phyloP scores from a whole-genome alignment of 2,888 invertebrate genomes.

The Drosophila niveifrons region DNA sequence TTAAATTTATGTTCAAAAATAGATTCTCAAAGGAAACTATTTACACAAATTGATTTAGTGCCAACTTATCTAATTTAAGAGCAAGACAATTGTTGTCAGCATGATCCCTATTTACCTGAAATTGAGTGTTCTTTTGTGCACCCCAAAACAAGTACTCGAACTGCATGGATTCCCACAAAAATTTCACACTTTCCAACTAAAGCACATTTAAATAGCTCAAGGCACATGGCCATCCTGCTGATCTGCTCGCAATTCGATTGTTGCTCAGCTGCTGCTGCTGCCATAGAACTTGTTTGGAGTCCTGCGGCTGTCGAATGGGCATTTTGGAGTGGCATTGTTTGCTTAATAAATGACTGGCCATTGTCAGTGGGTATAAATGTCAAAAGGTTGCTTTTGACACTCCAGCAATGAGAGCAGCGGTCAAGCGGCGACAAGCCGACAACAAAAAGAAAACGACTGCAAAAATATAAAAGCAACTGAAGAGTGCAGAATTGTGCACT shows the following conservation, averaged over 20 bases:
- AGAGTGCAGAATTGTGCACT: slow-evolving; percentile 8
- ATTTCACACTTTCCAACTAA: slow-evolving; percentile 63
- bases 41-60: slow-evolving; percentile 8
- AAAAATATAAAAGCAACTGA: slow-evolving; percentile 28
- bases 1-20: no score
- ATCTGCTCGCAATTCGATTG: slow-evolving; percentile 31
- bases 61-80: not conserved
- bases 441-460: slow-evolving; percentile 43
- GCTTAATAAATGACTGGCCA: slow-evolving; percentile 73
- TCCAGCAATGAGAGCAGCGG: slow-evolving; percentile 64
- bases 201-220: slow-evolving; percentile 56
- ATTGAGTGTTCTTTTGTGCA: slow-evolving; percentile 1
- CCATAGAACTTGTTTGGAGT: slow-evolving; percentile 55
- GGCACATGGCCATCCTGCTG: slow-evolving; percentile 25
- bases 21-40: not conserved
- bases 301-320: slow-evolving; percentile 15
- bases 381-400: slow-evolving; percentile 77
- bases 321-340: slow-evolving; percentile 68
- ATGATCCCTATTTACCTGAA: slow-evolving; percentile 32
- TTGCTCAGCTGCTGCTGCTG: slow-evolving; percentile 69
- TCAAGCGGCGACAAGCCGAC: slow-evolving; percentile 63
- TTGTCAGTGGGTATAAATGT: slow-evolving; percentile 76
- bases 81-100: not conserved
- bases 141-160: not conserved
- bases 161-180: slow-evolving; percentile 21